phyloP scores from a whole-genome alignment of 2,113 vertebrate genomes.

The Cryptotis parvus region DNA sequence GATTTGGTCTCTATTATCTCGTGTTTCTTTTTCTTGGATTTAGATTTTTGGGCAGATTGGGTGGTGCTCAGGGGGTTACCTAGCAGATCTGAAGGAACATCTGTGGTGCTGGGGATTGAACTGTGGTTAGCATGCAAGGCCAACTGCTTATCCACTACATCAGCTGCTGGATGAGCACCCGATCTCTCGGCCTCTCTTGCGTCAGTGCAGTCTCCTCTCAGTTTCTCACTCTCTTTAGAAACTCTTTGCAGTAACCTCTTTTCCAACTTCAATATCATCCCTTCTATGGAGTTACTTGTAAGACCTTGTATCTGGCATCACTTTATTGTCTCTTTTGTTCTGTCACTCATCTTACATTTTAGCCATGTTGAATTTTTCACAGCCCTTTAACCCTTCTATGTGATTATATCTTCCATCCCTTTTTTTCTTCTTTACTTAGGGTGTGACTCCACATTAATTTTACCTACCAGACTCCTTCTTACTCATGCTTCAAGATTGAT shows the following conservation, averaged over 20 bases:
- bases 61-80: too few species aligned
- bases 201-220: too few species aligned
- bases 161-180: too few species aligned
- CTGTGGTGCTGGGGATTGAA: too few species aligned
- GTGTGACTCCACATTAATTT: background rate
- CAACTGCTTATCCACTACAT: too few species aligned
- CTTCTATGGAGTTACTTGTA: background rate
- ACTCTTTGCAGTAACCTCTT: too few species aligned
- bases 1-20: background rate
- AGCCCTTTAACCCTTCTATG: background rate
- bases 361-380: background rate
- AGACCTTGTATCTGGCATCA: background rate
- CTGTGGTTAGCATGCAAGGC: too few species aligned
- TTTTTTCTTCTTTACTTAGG: background rate
- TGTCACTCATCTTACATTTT: background rate
- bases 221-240: too few species aligned
- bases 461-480: slow-evolving; percentile 12
- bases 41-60: too few species aligned
- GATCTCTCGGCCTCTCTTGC: too few species aligned
- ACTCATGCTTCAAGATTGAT: background rate
- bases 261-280: background rate
- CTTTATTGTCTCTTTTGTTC: background rate
- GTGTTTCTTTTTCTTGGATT: too few species aligned
- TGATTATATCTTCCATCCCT: background rate
- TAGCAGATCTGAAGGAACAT: too few species aligned